Evolutionary conservation across 2,113 vertebrate genomes (phyloP), one percentile per base, ranked within the genome.

Genomic region (Malurus cyaneus): DNA sequence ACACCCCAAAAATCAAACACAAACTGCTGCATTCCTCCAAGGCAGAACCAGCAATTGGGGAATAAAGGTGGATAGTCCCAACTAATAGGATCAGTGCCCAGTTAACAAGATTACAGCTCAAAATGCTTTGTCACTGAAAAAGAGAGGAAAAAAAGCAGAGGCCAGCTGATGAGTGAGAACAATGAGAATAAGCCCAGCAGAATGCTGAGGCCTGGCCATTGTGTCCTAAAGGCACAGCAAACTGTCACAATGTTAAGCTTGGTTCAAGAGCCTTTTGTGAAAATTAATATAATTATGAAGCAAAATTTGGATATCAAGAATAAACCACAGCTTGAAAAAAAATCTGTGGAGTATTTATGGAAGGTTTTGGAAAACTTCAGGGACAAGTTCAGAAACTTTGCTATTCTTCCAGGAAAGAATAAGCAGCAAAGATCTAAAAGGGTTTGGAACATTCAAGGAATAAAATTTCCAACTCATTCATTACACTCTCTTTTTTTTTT

Each of bases 111-210:
- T 88, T 86, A 93, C 67, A 88, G 82, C 60, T 89, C 47, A 54
- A 96, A 96, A 90, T 67, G 82, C 89, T 90, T 88, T 71, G 79
- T 93, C 76, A 80, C 66, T 85, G 83, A 57, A 94, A 96, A 93
- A 89, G 39, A 69, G 47, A 61, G 32, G 25, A 42, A 46, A 84
- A 92, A 77, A 70, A 86, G 49, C 79, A 28, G 50, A 36, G 42
- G 57, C 65, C 83, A 93, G 93, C 86, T 93, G 93, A 93, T 72
- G 69, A 56, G 49, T 11, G 49, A 94, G 89, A 95, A 95, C 91
- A 97, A 95, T 93, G 77, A 53, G 69, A 81, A 46, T 83, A 88
- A 96, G 31, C 59, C 85, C 92, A 67, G 85, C 67, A 93, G 85
- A 96, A 94, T 80, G 86, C 34, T 42, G 81, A 10, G 12, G 89